A percentile compares a stretch with the other conserved stretches of the same genome.
phyloP scores from a whole-genome alignment of 2,797 vertebrate genomes.

The Chelidonichthys spinosus region DNA sequence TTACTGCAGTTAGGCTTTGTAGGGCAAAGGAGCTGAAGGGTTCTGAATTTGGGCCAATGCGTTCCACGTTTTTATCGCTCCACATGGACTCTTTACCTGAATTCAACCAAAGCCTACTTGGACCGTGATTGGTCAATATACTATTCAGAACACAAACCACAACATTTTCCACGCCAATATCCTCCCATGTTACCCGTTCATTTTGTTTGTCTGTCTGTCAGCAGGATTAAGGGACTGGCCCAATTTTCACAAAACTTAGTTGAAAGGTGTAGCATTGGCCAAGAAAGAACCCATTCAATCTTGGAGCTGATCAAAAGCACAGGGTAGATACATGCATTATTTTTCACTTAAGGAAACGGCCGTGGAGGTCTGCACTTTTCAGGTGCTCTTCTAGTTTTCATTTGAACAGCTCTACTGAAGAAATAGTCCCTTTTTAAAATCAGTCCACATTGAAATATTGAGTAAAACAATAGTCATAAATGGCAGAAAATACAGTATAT shows the following conservation, averaged over 20 bases:
- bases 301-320: background rate
- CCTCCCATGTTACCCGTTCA: background rate
- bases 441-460: background rate
- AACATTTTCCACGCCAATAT: too few species aligned
- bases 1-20: too few species aligned
- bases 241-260: background rate
- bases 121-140: too few species aligned
- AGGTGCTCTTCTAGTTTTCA: background rate
- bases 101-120: too few species aligned
- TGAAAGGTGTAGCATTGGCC: background rate
- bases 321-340: background rate
- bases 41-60: too few species aligned
- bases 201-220: background rate
- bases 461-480: background rate
- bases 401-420: background rate
- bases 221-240: background rate
- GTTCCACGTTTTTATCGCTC: too few species aligned
- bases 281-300: background rate
- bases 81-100: too few species aligned
- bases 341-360: background rate
- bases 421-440: background rate
- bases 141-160: too few species aligned
- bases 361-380: background rate
- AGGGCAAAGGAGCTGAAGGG: too few species aligned
- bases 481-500: background rate